Evolutionary conservation across 2,888 invertebrate genomes (phyloP), one percentile per base, ranked within the genome.

Genomic region (Busseola fusca): DNA sequence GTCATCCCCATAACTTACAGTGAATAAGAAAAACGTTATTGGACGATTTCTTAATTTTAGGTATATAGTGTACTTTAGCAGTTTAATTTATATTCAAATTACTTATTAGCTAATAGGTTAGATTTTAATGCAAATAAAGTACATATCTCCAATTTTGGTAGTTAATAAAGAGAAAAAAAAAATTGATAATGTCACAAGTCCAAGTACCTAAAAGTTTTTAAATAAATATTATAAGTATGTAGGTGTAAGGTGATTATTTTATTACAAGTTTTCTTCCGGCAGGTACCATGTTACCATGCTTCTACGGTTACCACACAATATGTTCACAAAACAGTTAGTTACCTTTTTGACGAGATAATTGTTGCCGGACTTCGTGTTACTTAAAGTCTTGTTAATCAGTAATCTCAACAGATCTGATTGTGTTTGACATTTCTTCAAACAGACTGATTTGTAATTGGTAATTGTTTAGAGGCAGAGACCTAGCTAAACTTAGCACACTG

Each of bases 131-230:
- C n/a, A n/a, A n/a, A n/a, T n/a, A n/a, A n/a, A n/a, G n/a, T n/a
- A n/a, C n/a, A n/a, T n/a, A n/a, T n/a, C n/a, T n/a, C n/a, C n/a
- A n/a, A n/a, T n/a, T n/a, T n/a, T n/a, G n/a, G n/a, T n/a, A n/a
- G n/a, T n/a, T n/a, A n/a, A n/a, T n/a, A n/a, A n/a, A n/a, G n/a
- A n/a, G n/a, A n/a, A n/a, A n/a, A n/a, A n/a, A n/a, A n/a, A n/a
- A n/a, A n/a, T 52, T 27, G 14, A 18, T 10, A 69, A 37, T 50
- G 68, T 50, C 42, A 68, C 42, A 37, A 37, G 34, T 25, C 6
- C 18, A 52, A 74, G 34, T 40, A 30, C 45, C 1, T 30, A 10
- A 18, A 25, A 34, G 14, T 25, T 21, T 52, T 40, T 40, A 10
- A 34, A 45, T 34, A 14, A 42, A 42, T 25, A 54, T 42, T 52